These are phyloP conservation scores for Drosophila pallidifrons DNA, from an alignment of 1,140 invertebrate genomes.

Conservation along the genomic window DNA sequence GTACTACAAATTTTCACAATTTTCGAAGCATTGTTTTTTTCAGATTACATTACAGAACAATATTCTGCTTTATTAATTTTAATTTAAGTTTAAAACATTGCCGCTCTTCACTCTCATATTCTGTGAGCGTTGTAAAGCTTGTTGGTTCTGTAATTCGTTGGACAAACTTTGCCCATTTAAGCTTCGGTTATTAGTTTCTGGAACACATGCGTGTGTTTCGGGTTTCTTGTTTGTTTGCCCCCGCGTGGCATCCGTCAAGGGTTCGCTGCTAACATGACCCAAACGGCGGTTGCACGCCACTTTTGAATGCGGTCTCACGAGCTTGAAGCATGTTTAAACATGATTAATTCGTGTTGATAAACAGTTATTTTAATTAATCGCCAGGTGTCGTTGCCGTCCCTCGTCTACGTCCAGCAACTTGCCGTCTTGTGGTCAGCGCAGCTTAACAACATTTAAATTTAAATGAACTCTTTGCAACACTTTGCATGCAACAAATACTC, in stretches of 20 bases:
- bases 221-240: constrained; percentile 1
- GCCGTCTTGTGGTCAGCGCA: constrained; percentile 17
- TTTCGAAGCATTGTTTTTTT: too few relatives aligned
- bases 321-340: constrained; percentile 65
- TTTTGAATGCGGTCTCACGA: constrained; percentile 64
- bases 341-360: constrained; percentile 82
- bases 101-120: background rate
- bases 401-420: constrained; percentile 1
- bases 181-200: constrained; percentile 9
- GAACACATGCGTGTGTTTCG: constrained; percentile 27
- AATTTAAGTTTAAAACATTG: background rate
- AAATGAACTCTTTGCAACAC: constrained; percentile 51
- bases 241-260: constrained; percentile 3
- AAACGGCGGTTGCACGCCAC: constrained; percentile 64
- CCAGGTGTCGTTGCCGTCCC: constrained; percentile 46
- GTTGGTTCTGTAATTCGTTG: background rate
- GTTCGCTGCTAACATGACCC: constrained; percentile 54
- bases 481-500: constrained; percentile 5
- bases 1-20: too few relatives aligned
- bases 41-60: too few relatives aligned
- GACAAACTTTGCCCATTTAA: background rate
- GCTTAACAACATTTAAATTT: constrained; percentile 60
- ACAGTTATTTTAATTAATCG: constrained; percentile 81
- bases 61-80: too few relatives aligned
- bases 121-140: background rate